Conservation (phyloP, 2,888 invertebrate genomes). For the Chalcis sispes region DNA sequence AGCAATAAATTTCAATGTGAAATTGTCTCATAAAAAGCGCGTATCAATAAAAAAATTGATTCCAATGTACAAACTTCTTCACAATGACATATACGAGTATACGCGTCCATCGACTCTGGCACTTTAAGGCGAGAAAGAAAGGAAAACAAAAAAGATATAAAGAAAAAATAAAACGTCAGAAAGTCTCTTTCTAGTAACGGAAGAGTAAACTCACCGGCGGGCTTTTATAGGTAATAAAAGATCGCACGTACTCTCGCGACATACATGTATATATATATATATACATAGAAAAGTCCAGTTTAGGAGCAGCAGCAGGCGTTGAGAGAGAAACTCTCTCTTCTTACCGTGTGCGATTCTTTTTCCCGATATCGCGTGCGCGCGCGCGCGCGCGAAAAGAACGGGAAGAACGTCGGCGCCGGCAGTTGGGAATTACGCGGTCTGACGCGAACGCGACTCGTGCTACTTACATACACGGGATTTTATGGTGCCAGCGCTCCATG, state of each 20-base stretch:
- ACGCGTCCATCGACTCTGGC: too few species aligned
- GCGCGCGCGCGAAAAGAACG: conserved; percentile 24
- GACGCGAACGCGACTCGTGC: conserved; percentile 46
- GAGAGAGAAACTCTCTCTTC: neutral
- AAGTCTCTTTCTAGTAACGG: too few species aligned
- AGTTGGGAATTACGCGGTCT: conserved; percentile 45
- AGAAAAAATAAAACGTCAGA: too few species aligned
- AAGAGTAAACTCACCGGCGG: conserved; percentile 10
- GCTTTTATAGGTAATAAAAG: conserved; percentile 52
- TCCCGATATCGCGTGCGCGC: conserved; percentile 27
- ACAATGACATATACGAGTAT: neutral
- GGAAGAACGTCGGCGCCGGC: neutral
- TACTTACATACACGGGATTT: conserved; percentile 23
- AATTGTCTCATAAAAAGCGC: too few species aligned
- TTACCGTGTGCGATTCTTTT: neutral
- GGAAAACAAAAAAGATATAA: neutral
- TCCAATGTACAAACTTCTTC: neutral
- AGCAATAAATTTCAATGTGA: too few species aligned
- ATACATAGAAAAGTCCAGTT: too few species aligned
- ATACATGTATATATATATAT: too few species aligned
- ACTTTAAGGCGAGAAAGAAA: neutral
- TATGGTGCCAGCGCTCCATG: conserved; percentile 1
- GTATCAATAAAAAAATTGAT: neutral
- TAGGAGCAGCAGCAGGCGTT: neutral
- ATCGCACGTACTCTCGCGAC: too few species aligned